phyloP scores from a whole-genome alignment of 2,113 vertebrate genomes.

The Ophthalmolycus amberensis region DNA sequence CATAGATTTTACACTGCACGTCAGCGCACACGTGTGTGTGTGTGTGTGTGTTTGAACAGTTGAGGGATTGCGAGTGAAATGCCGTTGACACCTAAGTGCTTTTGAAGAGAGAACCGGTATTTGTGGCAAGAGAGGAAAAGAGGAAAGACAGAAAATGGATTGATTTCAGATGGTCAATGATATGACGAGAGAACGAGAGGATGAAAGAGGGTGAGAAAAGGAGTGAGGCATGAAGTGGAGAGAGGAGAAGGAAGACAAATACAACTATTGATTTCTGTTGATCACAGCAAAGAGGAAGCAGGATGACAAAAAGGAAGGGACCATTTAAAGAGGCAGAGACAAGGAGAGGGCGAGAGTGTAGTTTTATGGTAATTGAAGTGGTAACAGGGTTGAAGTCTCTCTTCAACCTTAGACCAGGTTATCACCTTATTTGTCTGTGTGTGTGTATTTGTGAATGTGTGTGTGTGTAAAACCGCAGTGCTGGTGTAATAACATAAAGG shows the following conservation, averaged over 20 bases:
- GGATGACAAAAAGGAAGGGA: constrained; percentile 18
- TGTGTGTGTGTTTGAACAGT: constrained; percentile 57
- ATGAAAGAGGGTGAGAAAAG: constrained; percentile 28
- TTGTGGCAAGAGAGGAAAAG: constrained; percentile 49
- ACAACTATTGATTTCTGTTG: constrained; percentile 54
- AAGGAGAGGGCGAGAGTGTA: constrained; percentile 1
- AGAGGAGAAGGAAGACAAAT: constrained; percentile 41
- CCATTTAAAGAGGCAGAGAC: constrained; percentile 14
- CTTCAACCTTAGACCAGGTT: constrained; percentile 41
- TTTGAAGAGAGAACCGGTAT: constrained; percentile 51
- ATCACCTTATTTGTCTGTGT: constrained; percentile 27
- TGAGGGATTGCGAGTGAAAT: constrained; percentile 76
- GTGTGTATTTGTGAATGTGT: constrained; percentile 20
- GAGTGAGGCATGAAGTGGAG: constrained; percentile 35
- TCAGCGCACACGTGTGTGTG: constrained; percentile 35
- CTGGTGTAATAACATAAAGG: constrained; percentile 61
- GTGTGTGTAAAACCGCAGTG: constrained; percentile 41
- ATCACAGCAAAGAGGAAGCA: constrained; percentile 40
- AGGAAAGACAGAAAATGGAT: constrained; percentile 56
- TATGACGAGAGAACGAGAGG: constrained; percentile 58
- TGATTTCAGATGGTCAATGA: constrained; percentile 74
- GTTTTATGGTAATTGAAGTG: constrained; percentile 64
- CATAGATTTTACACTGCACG: constrained; percentile 36
- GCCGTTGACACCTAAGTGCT: constrained; percentile 74
- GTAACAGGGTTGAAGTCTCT: constrained; percentile 44